Evolutionary conservation across 2,797 vertebrate species (phyloP).

Genomic region (Xenopus petersii): DNA sequence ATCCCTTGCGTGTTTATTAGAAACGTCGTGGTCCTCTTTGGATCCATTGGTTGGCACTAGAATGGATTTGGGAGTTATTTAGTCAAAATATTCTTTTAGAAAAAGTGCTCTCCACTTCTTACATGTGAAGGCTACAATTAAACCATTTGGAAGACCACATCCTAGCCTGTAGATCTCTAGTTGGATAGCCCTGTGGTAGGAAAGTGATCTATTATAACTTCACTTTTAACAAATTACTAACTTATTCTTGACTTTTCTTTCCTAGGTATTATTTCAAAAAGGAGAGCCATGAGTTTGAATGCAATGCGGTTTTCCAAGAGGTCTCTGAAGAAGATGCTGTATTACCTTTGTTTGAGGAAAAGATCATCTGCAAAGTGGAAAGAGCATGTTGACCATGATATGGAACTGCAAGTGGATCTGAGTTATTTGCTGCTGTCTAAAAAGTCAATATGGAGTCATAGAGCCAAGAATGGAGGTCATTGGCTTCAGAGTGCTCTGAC

Average conservation of each 20-base stretch:
- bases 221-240: too few relatives aligned
- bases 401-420: too few relatives aligned
- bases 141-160: too few relatives aligned
- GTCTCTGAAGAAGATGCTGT: slow-evolving; percentile 69
- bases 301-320: slow-evolving; percentile 79
- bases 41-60: too few relatives aligned
- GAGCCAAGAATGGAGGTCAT: not conserved
- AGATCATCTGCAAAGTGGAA: slow-evolving; percentile 81
- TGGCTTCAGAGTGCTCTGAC: not conserved
- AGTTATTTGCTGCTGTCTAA: slow-evolving; percentile 9
- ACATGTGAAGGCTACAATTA: too few relatives aligned
- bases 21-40: too few relatives aligned
- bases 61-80: too few relatives aligned
- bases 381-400: slow-evolving; percentile 57
- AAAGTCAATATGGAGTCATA: slow-evolving; percentile 12
- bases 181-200: too few relatives aligned
- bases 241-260: not conserved
- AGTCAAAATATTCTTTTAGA: too few relatives aligned
- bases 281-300: slow-evolving; percentile 80
- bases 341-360: slow-evolving; percentile 75
- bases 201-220: too few relatives aligned
- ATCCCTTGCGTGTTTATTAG: not conserved
- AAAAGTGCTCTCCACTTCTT: too few relatives aligned
- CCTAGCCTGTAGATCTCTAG: too few relatives aligned
- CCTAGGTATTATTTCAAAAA: slow-evolving; percentile 84